These are phyloP conservation scores for Monodelphis domestica DNA, from an alignment of 2,797 vertebrate genomes.

Conservation along the genomic window DNA sequence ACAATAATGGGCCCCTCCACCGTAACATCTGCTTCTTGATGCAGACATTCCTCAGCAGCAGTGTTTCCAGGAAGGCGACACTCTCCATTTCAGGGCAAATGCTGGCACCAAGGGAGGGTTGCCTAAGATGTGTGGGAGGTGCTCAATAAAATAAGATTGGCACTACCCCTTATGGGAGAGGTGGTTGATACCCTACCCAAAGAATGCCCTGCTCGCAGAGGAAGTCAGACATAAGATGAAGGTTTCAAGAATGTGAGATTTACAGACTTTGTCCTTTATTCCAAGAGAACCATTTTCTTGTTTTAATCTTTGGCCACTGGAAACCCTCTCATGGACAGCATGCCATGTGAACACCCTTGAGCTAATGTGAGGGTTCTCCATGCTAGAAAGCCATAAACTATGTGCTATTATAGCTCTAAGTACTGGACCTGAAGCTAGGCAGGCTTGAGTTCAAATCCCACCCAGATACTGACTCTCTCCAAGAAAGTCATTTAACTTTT, in stretches of 20 bases:
- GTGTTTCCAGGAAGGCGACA: slow-evolving; percentile 84
- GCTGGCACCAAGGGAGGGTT: slow-evolving; percentile 73
- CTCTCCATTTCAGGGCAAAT: slow-evolving; percentile 62
- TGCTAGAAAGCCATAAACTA: neutral
- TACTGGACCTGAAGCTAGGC: neutral
- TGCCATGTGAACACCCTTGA: slow-evolving; percentile 23
- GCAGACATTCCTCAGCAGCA: slow-evolving; percentile 70
- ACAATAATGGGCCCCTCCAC: slow-evolving; percentile 59
- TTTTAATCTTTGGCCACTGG: slow-evolving; percentile 74
- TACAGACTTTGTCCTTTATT: slow-evolving; percentile 60
- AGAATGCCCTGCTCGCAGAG: neutral
- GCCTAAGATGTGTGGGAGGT: slow-evolving; percentile 71
- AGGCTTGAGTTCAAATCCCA: neutral
- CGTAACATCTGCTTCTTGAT: slow-evolving; percentile 75
- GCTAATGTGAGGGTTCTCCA: neutral
- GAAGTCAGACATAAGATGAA: slow-evolving; percentile 42
- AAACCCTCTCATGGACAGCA: slow-evolving; percentile 64
- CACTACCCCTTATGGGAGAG: slow-evolving; percentile 48
- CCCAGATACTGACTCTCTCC: neutral
- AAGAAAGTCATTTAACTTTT: neutral
- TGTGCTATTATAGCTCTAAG: neutral
- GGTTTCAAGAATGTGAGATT: slow-evolving; percentile 69
- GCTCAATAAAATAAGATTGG: slow-evolving; percentile 66
- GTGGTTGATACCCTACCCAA: slow-evolving; percentile 58
- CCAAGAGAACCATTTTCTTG: slow-evolving; percentile 63